A percentile compares a stretch with the other conserved stretches of the same genome.
Conservation (phyloP, 1,140 invertebrate species). For the Goniozus legneri region DNA sequence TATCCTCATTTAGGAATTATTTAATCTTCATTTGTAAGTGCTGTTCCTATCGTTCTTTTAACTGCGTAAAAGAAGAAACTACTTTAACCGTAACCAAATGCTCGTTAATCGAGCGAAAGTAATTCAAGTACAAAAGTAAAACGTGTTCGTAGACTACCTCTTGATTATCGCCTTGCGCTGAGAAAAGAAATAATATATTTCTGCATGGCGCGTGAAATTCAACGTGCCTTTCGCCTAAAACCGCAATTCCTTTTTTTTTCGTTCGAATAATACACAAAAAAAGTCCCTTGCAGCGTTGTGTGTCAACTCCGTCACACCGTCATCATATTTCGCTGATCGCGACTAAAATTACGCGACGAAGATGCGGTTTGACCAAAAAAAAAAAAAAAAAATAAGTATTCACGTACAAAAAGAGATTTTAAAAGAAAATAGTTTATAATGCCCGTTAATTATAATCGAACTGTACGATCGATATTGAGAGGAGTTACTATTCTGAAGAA, state of each 20-base stretch:
- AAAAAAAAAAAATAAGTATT: constrained; percentile 4
- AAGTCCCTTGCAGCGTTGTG: too few relatives aligned
- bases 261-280: too few relatives aligned
- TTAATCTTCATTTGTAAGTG: constrained; percentile 16
- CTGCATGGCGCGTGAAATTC: constrained; percentile 12
- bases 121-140: constrained; percentile 26
- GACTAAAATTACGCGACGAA: too few relatives aligned
- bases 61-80: not conserved
- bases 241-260: constrained; percentile 1
- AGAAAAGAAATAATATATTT: not conserved
- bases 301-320: too few relatives aligned
- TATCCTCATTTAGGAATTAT: constrained; percentile 20
- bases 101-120: constrained; percentile 15
- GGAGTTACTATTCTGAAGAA: too few relatives aligned
- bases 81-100: not conserved
- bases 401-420: not conserved
- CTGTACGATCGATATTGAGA: too few relatives aligned
- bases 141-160: constrained; percentile 19
- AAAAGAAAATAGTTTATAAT: too few relatives aligned
- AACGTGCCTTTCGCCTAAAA: not conserved
- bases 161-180: not conserved
- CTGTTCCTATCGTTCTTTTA: not conserved
- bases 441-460: too few relatives aligned
- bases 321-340: too few relatives aligned
- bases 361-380: not conserved